Conservation (phyloP, 2,113 vertebrate species). For the Jaculus jaculus region DNA sequence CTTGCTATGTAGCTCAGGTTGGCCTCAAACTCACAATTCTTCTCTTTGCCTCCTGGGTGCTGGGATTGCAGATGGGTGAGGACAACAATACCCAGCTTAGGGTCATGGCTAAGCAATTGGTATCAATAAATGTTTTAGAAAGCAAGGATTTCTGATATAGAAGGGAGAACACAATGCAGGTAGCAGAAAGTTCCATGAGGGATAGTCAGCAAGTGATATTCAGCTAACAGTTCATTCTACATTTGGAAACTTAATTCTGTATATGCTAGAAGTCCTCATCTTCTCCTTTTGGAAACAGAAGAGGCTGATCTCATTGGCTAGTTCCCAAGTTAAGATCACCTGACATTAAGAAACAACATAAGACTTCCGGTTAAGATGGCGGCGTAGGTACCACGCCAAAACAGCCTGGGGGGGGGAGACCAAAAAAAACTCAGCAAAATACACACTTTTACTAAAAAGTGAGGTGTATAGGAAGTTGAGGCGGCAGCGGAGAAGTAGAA, state of each 20-base stretch:
- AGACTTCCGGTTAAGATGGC: too few relatives aligned
- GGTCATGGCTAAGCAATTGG: neutral
- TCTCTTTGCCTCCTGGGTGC: neutral
- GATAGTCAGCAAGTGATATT: neutral
- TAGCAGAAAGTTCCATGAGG: neutral
- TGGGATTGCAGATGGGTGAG: too few relatives aligned
- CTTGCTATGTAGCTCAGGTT: neutral
- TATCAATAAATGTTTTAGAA: slow-evolving; percentile 13
- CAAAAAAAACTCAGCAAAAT: too few relatives aligned
- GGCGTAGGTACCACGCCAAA: too few relatives aligned
- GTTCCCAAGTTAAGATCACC: neutral
- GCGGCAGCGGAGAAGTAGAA: too few relatives aligned
- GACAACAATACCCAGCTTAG: neutral
- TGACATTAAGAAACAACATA: neutral
- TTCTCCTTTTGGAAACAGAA: neutral
- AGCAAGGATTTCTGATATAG: neutral
- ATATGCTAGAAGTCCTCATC: neutral
- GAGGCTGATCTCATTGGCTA: neutral
- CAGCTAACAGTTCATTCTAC: neutral
- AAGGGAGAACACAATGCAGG: neutral
- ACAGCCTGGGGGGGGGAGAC: too few relatives aligned
- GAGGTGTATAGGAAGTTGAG: too few relatives aligned
- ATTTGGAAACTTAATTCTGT: neutral
- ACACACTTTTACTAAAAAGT: too few relatives aligned
- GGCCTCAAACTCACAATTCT: neutral